Base-by-base conservation (phyloP, 2,113 vertebrate species). In the Probosciger aterrimus region DNA sequence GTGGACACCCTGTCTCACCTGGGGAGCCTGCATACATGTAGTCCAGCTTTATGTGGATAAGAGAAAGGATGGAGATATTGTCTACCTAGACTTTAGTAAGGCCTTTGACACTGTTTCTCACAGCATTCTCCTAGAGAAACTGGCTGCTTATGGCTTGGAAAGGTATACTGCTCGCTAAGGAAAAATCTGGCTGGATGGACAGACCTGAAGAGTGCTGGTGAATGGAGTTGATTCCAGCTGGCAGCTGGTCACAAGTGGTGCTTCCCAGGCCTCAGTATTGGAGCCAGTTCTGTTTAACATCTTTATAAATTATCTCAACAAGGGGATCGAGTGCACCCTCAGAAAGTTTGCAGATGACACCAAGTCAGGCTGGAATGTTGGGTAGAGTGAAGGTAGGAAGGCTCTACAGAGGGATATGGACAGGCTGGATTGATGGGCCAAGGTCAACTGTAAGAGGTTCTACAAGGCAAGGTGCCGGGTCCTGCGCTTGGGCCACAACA, bases 11-110 rank as follows among this genome's bases (percentile, higher is more conserved):
- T 53, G 4, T 39, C 28, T 92, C 12, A 17, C 15, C 12, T 49
- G 27, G 3, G 13, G 3, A 79, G 14, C 33, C 31, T 68, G 8
- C 16, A 55, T 20, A 30, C 7, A 25, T 0, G 0, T 44, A 37
- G 22, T 64, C 33, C 39, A 68, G 4, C 11, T 68, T 59, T 5
- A 15, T 10, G 3, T 11, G 12, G 5, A 33, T 49, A 41, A 47
- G 18, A 2, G 12, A 14, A 33, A 75, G 22, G 15, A 4, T 43
- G 39, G 53, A 16, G 14, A 35, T 33, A 18, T 16, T 53, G 46
- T 35, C 30, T 53, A 16, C 11, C 20, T 7, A 10, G 31, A 33
- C 2, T 69, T 81, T 14, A 33, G 7, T 28, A 33, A 69, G 81
- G 22, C 4, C 1, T 63, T 86, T 37, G 25, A 55, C 8, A 49